Evolutionary conservation across 1,140 invertebrate species (phyloP).

Genomic region (Microplitis demolitor): DNA sequence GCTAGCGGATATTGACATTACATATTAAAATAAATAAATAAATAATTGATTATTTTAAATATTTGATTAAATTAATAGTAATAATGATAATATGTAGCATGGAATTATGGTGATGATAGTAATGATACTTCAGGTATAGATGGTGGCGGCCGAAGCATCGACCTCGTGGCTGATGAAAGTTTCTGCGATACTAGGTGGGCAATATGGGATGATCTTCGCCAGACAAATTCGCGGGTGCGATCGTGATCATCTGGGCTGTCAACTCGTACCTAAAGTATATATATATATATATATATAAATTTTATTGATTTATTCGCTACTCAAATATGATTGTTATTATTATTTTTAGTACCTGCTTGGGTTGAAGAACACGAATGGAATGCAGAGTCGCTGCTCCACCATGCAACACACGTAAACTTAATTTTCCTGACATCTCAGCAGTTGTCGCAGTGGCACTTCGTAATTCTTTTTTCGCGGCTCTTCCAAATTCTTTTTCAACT

Average conservation of each 20-base stretch:
- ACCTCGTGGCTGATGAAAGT: constrained; percentile 74
- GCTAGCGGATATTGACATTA: background rate
- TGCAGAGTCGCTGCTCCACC: constrained; percentile 78
- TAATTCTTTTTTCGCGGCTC: constrained; percentile 74
- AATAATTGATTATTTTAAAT: background rate
- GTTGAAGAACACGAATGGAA: constrained; percentile 81
- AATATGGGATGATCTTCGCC: constrained; percentile 79
- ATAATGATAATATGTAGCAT: background rate
- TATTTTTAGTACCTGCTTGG: constrained; percentile 72
- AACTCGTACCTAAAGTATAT: constrained; percentile 73
- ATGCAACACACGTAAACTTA: constrained; percentile 76
- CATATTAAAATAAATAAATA: constrained; percentile 8
- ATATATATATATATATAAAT: no score
- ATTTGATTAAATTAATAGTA: background rate
- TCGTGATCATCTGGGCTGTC: constrained; percentile 81
- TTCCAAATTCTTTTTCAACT: constrained; percentile 84
- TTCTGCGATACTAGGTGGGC: constrained; percentile 82
- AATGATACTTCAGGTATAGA: constrained; percentile 4
- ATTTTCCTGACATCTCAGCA: constrained; percentile 80
- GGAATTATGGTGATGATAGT: background rate
- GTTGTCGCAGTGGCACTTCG: constrained; percentile 84
- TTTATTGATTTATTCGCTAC: background rate
- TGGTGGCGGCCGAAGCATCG: constrained; percentile 70
- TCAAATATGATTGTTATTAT: background rate
- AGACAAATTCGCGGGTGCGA: constrained; percentile 79